Base-by-base conservation (phyloP, 30 jellyfish, hydroid and myxozoan genomes). In the Thelohanellus kitauei region DNA sequence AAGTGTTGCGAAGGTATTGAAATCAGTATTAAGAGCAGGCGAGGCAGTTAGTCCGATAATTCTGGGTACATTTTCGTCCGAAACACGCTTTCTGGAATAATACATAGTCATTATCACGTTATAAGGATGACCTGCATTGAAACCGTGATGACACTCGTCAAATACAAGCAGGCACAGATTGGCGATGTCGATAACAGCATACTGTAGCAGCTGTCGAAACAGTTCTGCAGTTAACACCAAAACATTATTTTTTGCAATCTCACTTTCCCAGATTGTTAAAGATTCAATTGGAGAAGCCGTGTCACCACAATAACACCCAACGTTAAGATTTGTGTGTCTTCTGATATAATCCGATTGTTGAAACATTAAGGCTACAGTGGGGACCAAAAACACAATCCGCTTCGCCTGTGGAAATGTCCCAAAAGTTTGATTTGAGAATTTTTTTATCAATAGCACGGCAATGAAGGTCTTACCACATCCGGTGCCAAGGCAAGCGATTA, bases 381-480 rank as follows among this genome's bases (percentile, higher is more conserved):
- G n/a, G n/a, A n/a, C n/a, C n/a, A n/a, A n/a, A n/a, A n/a, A n/a
- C n/a, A n/a, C n/a, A n/a, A n/a, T n/a, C n/a, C n/a, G n/a, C n/a
- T n/a, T n/a, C n/a, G n/a, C n/a, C n/a, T n/a, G n/a, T n/a, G n/a
- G n/a, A n/a, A n/a, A n/a, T n/a, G n/a, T n/a, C n/a, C n/a, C n/a
- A n/a, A n/a, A n/a, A n/a, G 57, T 60, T 40, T 71, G 56, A 33
- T 38, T 41, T n/a, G 80, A 68, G 40, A 52, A 39, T 8, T 62
- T 84, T 40, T 56, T 63, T 37, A 71, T 71, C 54, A 71, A 50
- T 84, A 71, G 33, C 22, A 61, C 80, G 18, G 83, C 53, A 14
- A 71, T 71, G 57, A 71, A 71, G 9, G 92, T 63, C 37, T 71
- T 71, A 17, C 92, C 92, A 13, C 87, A 54, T 11, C 92, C 92